These are phyloP conservation scores for Smittia sp. DNA, from an alignment of 2,888 invertebrate genomes.

Conservation along the genomic window DNA sequence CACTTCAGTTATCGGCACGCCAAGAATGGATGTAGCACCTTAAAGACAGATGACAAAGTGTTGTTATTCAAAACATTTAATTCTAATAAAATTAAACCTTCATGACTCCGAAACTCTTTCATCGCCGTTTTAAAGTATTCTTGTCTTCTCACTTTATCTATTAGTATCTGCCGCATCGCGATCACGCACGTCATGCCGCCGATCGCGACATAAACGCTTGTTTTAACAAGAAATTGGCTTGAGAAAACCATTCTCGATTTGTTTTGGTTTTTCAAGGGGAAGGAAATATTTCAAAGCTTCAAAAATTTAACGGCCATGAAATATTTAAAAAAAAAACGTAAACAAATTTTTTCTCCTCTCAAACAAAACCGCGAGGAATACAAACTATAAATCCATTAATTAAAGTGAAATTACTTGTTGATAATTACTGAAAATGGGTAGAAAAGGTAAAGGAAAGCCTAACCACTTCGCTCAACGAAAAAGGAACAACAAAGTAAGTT, in stretches of 20 bases:
- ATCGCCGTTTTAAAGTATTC: neutral
- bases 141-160: neutral
- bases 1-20: slow-evolving; percentile 12
- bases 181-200: slow-evolving; percentile 23
- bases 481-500: slow-evolving; percentile 16
- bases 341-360: too few relatives aligned
- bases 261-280: neutral
- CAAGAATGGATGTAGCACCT: slow-evolving; percentile 6
- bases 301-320: neutral
- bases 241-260: neutral
- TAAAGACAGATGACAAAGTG: neutral
- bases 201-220: neutral
- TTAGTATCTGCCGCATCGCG: neutral
- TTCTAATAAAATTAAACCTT: neutral
- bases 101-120: slow-evolving; percentile 5
- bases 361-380: too few relatives aligned
- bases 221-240: neutral
- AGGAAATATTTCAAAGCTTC: neutral
- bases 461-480: slow-evolving; percentile 21
- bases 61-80: neutral
- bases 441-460: neutral
- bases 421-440: slow-evolving; percentile 13
- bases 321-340: neutral
- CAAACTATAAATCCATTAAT: too few relatives aligned
- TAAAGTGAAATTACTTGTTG: too few relatives aligned